phyloP scores from a whole-genome alignment of 1,140 invertebrate species.

The Spodoptera frugiperda region DNA sequence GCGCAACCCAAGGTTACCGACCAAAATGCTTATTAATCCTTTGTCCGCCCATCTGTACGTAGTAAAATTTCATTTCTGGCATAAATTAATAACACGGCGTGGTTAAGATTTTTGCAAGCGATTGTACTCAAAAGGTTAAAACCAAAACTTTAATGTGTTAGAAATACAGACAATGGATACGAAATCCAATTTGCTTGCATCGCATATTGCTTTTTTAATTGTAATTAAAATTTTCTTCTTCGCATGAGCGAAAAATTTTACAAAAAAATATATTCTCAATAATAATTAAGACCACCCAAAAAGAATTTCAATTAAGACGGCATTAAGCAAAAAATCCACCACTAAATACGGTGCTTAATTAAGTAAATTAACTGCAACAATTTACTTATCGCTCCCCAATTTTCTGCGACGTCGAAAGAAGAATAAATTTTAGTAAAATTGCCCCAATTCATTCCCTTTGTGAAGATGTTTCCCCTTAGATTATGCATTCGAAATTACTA shows the following conservation, averaged over 20 bases:
- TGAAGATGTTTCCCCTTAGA: background rate
- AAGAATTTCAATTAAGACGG: background rate
- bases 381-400: slow-evolving; percentile 12
- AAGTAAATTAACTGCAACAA: slow-evolving; percentile 6
- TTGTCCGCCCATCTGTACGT: slow-evolving; percentile 29
- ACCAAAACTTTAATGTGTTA: background rate
- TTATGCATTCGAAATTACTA: slow-evolving; percentile 38
- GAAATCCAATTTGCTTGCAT: too few relatives aligned
- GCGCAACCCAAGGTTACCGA: slow-evolving; percentile 38
- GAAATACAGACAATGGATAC: too few relatives aligned
- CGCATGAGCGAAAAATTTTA: too few relatives aligned
- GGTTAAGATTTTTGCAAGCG: background rate
- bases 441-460: background rate
- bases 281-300: background rate
- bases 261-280: too few relatives aligned
- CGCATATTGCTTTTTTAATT: too few relatives aligned
- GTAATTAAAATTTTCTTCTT: too few relatives aligned
- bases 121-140: background rate
- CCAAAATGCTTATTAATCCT: slow-evolving; percentile 44
- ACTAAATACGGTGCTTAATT: background rate
- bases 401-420: background rate
- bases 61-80: slow-evolving; percentile 38
- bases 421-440: slow-evolving; percentile 13
- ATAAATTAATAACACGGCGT: slow-evolving; percentile 26
- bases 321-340: background rate